These are phyloP conservation scores for Priocnemis perturbator DNA, from an alignment of 2,888 invertebrate species.

Conservation along the genomic window DNA sequence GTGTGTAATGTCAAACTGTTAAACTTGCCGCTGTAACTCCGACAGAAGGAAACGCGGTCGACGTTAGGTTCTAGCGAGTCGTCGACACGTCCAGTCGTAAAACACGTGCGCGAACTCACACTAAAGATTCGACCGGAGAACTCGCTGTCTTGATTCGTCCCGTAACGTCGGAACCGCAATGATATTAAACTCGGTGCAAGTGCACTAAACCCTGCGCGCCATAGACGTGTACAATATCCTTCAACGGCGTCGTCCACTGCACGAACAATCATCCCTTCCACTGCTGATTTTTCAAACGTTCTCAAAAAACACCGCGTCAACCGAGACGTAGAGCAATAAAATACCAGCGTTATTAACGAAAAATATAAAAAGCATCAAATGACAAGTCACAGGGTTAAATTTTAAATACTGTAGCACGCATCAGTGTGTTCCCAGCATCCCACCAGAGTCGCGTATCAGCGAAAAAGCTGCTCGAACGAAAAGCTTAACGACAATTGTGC, in stretches of 20 bases:
- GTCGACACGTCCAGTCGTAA: slow-evolving; percentile 16
- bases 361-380: too few relatives aligned
- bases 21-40: slow-evolving; percentile 30
- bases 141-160: slow-evolving; percentile 46
- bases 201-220: slow-evolving; percentile 40
- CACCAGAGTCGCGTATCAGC: too few relatives aligned
- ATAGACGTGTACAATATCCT: slow-evolving; percentile 1
- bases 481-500: too few relatives aligned
- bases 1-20: slow-evolving; percentile 39
- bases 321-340: too few relatives aligned
- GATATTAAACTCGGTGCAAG: slow-evolving; percentile 40
- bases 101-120: slow-evolving; percentile 24
- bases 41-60: slow-evolving; percentile 22
- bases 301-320: too few relatives aligned
- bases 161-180: slow-evolving; percentile 33
- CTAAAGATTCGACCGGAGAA: slow-evolving; percentile 45
- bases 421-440: too few relatives aligned
- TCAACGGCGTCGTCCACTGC: background rate
- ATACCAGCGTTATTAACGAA: too few relatives aligned
- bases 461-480: too few relatives aligned
- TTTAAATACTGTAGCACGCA: too few relatives aligned
- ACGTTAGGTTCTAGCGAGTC: slow-evolving; percentile 25
- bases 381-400: too few relatives aligned
- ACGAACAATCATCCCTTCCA: slow-evolving; percentile 19
- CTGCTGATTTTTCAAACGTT: background rate